A percentile compares a stretch with the other conserved stretches of the same genome.
These are phyloP conservation scores for Abrostola tripartita DNA, from an alignment of 2,888 invertebrate species.

Conservation along the genomic window DNA sequence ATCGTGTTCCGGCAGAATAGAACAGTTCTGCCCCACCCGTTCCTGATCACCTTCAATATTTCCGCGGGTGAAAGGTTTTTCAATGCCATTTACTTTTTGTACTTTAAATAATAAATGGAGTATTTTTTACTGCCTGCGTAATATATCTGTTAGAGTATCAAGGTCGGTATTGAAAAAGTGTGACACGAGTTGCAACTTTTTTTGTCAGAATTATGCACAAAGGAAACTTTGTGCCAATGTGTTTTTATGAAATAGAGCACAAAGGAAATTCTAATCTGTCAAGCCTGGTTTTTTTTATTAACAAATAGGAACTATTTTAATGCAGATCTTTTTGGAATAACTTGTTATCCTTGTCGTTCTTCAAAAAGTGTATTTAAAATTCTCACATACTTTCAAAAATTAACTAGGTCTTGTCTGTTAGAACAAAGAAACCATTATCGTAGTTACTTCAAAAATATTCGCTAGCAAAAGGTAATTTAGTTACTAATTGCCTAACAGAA, in stretches of 20 bases:
- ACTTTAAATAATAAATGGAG: conserved; percentile 50
- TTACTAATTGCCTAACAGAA: neutral
- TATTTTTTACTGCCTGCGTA: conserved; percentile 25
- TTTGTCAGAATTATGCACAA: conserved; percentile 4
- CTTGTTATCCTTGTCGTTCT: neutral
- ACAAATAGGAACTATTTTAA: too few species aligned
- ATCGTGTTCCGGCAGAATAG: conserved; percentile 38
- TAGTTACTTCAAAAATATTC: neutral
- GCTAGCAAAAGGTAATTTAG: neutral
- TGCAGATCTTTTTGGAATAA: too few species aligned
- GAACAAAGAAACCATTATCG: conserved; percentile 3
- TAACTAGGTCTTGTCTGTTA: neutral
- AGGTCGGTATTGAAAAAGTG: conserved; percentile 42
- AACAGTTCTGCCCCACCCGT: conserved; percentile 50
- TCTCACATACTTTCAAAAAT: neutral
- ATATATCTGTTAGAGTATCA: conserved; percentile 39
- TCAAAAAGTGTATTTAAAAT: neutral
- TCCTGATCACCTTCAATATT: conserved; percentile 72
- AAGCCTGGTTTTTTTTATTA: too few species aligned
- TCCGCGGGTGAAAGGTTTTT: conserved; percentile 75
- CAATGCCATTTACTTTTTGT: conserved; percentile 67
- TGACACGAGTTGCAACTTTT: conserved; percentile 16
- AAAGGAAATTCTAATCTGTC: too few species aligned
- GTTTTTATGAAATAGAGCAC: neutral
- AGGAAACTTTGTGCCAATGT: neutral